Conservation (phyloP, 2,113 vertebrate species). For the Pungitius pungitius region DNA sequence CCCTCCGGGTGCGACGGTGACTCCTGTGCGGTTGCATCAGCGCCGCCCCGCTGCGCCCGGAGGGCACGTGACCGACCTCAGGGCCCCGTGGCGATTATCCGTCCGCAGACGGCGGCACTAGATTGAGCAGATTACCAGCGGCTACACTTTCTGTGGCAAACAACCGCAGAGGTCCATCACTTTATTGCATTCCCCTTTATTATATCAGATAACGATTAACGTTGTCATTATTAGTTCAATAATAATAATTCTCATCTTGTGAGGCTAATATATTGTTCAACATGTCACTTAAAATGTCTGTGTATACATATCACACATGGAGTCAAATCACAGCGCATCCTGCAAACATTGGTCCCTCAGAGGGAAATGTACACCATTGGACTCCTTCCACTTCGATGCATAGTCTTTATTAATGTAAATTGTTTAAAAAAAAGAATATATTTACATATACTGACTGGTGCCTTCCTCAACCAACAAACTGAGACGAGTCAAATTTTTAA, state of each 20-base stretch:
- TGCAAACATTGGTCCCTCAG: not conserved
- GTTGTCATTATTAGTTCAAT: not conserved
- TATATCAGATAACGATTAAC: not conserved
- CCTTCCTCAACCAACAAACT: not conserved
- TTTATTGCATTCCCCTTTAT: slow-evolving; percentile 1
- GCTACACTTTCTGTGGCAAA: not conserved
- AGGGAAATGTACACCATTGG: not conserved
- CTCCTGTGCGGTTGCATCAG: slow-evolving; percentile 19
- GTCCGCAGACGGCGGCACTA: not conserved
- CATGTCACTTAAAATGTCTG: not conserved
- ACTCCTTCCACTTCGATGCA: not conserved
- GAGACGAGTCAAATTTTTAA: not conserved
- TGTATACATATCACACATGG: slow-evolving; percentile 1
- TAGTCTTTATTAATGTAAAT: slow-evolving; percentile 36
- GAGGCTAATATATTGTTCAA: not conserved
- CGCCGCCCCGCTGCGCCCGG: not conserved
- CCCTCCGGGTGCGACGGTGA: not conserved
- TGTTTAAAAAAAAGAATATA: slow-evolving; percentile 24
- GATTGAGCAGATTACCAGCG: slow-evolving; percentile 31
- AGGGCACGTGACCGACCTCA: slow-evolving; percentile 29
- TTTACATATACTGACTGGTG: slow-evolving; percentile 29
- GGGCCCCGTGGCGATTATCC: slow-evolving; percentile 12
- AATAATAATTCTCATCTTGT: not conserved
- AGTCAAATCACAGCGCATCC: not conserved
- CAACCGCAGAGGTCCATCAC: not conserved